Base-by-base conservation (phyloP, 53 echinoderm and acorn worm genomes). In the Arbacia lixula region DNA sequence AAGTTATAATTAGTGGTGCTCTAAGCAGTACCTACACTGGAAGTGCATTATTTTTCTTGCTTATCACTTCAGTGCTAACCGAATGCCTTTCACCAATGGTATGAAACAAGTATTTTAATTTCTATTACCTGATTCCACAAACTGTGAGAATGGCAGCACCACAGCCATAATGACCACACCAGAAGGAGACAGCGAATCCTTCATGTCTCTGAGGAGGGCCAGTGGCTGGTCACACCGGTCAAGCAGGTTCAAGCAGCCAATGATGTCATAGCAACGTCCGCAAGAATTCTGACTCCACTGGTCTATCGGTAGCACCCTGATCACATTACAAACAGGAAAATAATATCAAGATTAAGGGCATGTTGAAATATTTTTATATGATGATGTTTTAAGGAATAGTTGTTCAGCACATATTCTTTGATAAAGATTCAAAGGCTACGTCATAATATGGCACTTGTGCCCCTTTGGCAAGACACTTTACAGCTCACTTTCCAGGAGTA, bases 101-200 rank as follows among this genome's bases (percentile, higher is more conserved):
- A 61, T 16, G 0, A n/a, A 61, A 5, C 32, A 29, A 66, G 21
- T 9, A 66, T 66, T 9, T 38, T n/a, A n/a, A n/a, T 57, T n/a
- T n/a, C n/a, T n/a, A n/a, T 66, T 86, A 96, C 97, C 93, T 71
- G 76, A 66, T 81, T 96, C 97, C 11, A 96, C 97, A 92, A 91
- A 98, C 36, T 94, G 98, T 56, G 84, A 92, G 38, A 90, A 98
- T 20, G 98, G 98, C 14, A 98, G 79, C 42, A 98, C 98, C 25
- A 98, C 62, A 10, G 98, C 92, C 11, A 94, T 37, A 37, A 98
- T 88, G 27, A 87, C 83, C 62, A 92, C 76, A n/a, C 98, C 98
- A 12, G 84, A 88, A 26, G 94, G 91, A 9, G 84, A 82, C 53
- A 98, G 57, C 35, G 92, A 90, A 33, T 63, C 74, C 11, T 77